Percentiles rank a stretch among this genome's conserved stretches.
Evolutionary conservation across 1,140 invertebrate species (phyloP).

Genomic region (Armadillidium nasatum): DNA sequence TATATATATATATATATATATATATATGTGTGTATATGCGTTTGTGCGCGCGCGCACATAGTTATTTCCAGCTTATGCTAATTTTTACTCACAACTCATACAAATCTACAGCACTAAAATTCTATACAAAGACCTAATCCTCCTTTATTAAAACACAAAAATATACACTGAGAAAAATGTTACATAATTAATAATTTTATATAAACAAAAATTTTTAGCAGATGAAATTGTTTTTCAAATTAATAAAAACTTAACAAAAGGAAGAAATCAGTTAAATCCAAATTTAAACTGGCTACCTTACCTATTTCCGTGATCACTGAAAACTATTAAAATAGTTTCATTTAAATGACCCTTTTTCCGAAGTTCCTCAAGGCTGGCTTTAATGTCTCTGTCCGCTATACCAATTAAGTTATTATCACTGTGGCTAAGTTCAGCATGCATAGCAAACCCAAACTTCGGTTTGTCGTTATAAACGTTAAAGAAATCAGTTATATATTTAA

Average conservation of each 20-base stretch:
- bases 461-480: conserved; percentile 59
- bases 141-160: too few relatives aligned
- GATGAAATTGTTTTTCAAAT: too few relatives aligned
- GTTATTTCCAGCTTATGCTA: too few relatives aligned
- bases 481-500: conserved; percentile 62
- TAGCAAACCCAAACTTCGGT: conserved; percentile 77
- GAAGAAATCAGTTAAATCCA: too few relatives aligned
- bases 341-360: conserved; percentile 58
- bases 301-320: conserved; percentile 85
- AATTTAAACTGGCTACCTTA: conserved; percentile 46
- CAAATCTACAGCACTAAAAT: too few relatives aligned
- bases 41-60: background rate
- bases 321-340: conserved; percentile 73
- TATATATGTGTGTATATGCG: background rate
- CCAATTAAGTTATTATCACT: conserved; percentile 74
- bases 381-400: conserved; percentile 67
- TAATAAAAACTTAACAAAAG: too few relatives aligned
- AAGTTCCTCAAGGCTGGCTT: conserved; percentile 58
- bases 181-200: too few relatives aligned
- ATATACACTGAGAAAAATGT: too few relatives aligned
- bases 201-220: too few relatives aligned
- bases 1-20: background rate
- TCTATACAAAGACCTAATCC: too few relatives aligned
- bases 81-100: too few relatives aligned
- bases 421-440: conserved; percentile 84